Evolutionary conservation across 2,888 invertebrate species (phyloP).

Genomic region (Lasius fuliginosus): DNA sequence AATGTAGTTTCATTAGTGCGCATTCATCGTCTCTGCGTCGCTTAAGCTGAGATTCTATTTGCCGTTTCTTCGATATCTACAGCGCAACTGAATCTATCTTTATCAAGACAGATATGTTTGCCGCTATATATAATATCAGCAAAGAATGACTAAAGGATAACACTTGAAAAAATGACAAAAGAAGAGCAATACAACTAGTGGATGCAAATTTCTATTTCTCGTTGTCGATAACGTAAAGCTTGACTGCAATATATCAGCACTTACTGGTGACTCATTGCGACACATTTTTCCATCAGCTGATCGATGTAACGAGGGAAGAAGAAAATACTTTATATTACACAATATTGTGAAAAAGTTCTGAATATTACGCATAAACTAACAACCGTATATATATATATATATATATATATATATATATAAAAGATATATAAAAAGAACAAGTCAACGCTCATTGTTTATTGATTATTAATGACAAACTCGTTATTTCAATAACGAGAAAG

Average conservation of each 20-base stretch:
- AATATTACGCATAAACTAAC: background rate
- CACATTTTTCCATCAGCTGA: slow-evolving; percentile 44
- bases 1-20: slow-evolving; percentile 63
- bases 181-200: background rate
- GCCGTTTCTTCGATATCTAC: slow-evolving; percentile 45
- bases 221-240: background rate
- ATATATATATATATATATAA: background rate
- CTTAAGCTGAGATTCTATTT: slow-evolving; percentile 63
- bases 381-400: background rate
- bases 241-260: slow-evolving; percentile 11
- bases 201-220: background rate
- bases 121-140: background rate
- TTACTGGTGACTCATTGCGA: slow-evolving; percentile 45
- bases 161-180: background rate
- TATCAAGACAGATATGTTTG: background rate
- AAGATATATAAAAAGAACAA: background rate
- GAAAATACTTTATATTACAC: background rate
- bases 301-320: slow-evolving; percentile 32
- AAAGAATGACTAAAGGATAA: background rate
- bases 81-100: background rate
- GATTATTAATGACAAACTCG: background rate
- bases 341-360: background rate
- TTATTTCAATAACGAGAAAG: slow-evolving; percentile 1
- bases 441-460: background rate
- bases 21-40: slow-evolving; percentile 44